Evolutionary conservation across 2,888 invertebrate genomes (phyloP), one percentile per base, ranked within the genome.

Genomic region (Yponomeuta cagnagella): DNA sequence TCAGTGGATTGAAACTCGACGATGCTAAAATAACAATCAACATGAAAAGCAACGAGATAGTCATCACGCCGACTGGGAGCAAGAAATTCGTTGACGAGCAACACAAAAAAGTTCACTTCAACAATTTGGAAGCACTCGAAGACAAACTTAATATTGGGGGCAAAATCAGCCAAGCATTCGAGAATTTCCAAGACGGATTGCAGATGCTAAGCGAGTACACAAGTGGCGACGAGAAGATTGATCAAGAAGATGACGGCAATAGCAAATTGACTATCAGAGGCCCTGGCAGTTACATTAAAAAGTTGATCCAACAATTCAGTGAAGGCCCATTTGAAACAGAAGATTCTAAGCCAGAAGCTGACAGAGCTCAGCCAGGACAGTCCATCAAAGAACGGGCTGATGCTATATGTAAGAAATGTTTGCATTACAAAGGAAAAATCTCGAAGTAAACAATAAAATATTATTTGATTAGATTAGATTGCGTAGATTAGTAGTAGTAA

Each of bases 391-490:
- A 90, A 65, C 89, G 79, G 74, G 92, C 93, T 12, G 92, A 92
- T 71, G 92, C 92, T 0, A 89, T 93, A 74, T 93, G 93, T 76
- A 93, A 92, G 78, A 93, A 92, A 78, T 93, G 93, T 73, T 81
- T 93, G 71, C 92, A 92, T 80, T 92, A 91, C 71, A 93, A 91
- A 77, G 92, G 90, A 2, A 90, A 89, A 74, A 79, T 86, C 63
- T 77, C 82, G 1, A 89, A 90, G 78, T 88, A 85, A 84, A 52
- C 15, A n/a, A 10, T 2, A 30, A 64, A n/a, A 63, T 63, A 12
- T n/a, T 63, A 23, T 63, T 8, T 63, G 30, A 63, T 2, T 5
- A 8, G 9, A 23, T 23, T 31, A 48, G 5, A 2, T 48, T 6
- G 43, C 12, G 31, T 3, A 69, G 15, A 23, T 12, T 52, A 15